A percentile compares a stretch with the other conserved stretches of the same genome.
Evolutionary conservation across 2,113 vertebrate genomes (phyloP).

Genomic region (Chloropsis cyanopogon): DNA sequence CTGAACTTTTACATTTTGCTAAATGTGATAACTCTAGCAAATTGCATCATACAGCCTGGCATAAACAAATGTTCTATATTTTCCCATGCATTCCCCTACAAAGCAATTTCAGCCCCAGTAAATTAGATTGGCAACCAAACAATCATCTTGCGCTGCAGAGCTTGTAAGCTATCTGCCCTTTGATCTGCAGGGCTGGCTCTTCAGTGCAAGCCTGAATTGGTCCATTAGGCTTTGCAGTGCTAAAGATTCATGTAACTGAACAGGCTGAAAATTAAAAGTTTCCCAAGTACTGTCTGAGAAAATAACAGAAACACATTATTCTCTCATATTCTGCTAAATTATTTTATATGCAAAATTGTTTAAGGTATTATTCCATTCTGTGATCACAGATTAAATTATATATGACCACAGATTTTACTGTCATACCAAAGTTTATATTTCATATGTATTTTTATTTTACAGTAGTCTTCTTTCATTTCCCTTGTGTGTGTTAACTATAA

Average conservation of each 20-base stretch:
- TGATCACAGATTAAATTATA: neutral
- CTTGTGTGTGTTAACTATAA: neutral
- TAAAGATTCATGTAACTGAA: neutral
- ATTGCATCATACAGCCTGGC: conserved; percentile 44
- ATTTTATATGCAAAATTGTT: neutral
- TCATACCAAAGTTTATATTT: neutral
- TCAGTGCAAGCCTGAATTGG: neutral
- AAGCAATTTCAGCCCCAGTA: neutral
- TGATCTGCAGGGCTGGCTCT: conserved; percentile 13
- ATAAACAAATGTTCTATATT: conserved; percentile 35
- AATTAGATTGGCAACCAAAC: conserved; percentile 5
- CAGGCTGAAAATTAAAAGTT: neutral
- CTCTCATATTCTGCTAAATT: neutral
- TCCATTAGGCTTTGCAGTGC: neutral
- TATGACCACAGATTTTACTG: neutral
- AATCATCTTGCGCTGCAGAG: neutral
- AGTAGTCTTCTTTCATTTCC: neutral
- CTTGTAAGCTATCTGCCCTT: conserved; percentile 42
- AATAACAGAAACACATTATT: neutral
- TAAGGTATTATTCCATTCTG: neutral
- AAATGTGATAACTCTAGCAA: conserved; percentile 45
- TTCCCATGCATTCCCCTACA: neutral
- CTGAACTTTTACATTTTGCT: conserved; percentile 44
- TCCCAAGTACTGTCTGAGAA: neutral
- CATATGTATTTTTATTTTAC: neutral